These are phyloP conservation scores for Hydrolagus colliei DNA, from an alignment of 2,797 vertebrate genomes.

Conservation along the genomic window DNA sequence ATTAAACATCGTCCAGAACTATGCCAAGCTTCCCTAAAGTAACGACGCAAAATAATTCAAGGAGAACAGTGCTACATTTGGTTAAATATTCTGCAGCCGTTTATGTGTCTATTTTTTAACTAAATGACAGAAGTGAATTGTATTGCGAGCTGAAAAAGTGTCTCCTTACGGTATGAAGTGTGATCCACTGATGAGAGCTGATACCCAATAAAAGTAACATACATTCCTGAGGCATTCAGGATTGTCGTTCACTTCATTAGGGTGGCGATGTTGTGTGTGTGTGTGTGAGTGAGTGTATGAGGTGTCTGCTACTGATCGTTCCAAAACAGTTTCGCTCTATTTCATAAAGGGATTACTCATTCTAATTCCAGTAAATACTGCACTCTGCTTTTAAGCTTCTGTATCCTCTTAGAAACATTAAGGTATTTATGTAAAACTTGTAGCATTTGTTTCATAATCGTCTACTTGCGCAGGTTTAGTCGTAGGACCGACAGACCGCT, in stretches of 20 bases:
- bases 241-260: background rate
- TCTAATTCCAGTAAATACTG: background rate
- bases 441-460: background rate
- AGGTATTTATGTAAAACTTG: background rate
- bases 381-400: background rate
- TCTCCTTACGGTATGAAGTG: background rate
- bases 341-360: background rate
- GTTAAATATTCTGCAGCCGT: conserved; percentile 37
- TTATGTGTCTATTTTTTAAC: conserved; percentile 38
- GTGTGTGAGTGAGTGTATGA: background rate
- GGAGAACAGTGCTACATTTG: conserved; percentile 44
- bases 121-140: background rate
- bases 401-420: background rate
- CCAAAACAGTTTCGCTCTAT: background rate
- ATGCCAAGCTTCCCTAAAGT: conserved; percentile 40
- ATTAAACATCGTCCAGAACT: conserved; percentile 48
- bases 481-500: background rate
- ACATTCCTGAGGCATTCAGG: background rate
- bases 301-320: background rate
- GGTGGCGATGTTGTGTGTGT: background rate
- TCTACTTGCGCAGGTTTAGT: background rate
- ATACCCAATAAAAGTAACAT: background rate
- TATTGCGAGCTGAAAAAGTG: background rate
- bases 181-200: background rate
- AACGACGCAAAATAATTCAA: conserved; percentile 46